Base-by-base conservation (phyloP, 2,113 vertebrate species). In the Corvus moneduloides region DNA sequence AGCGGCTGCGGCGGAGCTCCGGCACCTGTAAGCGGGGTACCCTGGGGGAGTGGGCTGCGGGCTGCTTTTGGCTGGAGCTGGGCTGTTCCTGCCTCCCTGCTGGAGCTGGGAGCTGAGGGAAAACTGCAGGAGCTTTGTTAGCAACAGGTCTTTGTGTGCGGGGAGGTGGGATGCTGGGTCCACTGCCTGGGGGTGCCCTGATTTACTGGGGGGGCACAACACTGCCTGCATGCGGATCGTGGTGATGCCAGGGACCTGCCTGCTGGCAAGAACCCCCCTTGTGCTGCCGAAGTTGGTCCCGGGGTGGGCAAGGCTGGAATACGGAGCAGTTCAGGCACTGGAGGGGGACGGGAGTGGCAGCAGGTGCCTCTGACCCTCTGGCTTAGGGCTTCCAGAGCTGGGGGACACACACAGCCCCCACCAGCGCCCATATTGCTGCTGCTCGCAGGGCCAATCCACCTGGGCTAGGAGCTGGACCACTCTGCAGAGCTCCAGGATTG, bases 321-420 rank as follows among this genome's bases (percentile, higher is more conserved):
- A 8, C 2, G 5, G 54, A 43, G 5, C n/a, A 8, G 16, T 33
- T 43, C 7, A 0, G 28, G 44, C 4, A 0, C 24, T 26, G 51
- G 2, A 30, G 8, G 11, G 18, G n/a, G 15, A 18, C 0, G 1
- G 10, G 7, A 6, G 5, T 13, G 61, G 55, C 30, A 33, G n/a
- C 3, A 54, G 44, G 6, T n/a, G 37, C 15, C 27, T 46, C 56
- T 26, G 41, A 19, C 33, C 10, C 27, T 28, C 14, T 5, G 54
- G 32, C 24, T 76, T 37, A 44, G 75, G 33, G 13, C 8, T 21
- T 58, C 14, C 27, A 22, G 66, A 77, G 24, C n/a, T 52, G 24
- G 67, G 72, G 27, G 8, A 20, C 3, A 4, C 41, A 13, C 9
- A 23, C 0, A 3, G 33, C 44, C 10, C 4, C 32, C 33, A 2